Conservation (phyloP, 2,888 invertebrate genomes). For the Oscheius sp. region DNA sequence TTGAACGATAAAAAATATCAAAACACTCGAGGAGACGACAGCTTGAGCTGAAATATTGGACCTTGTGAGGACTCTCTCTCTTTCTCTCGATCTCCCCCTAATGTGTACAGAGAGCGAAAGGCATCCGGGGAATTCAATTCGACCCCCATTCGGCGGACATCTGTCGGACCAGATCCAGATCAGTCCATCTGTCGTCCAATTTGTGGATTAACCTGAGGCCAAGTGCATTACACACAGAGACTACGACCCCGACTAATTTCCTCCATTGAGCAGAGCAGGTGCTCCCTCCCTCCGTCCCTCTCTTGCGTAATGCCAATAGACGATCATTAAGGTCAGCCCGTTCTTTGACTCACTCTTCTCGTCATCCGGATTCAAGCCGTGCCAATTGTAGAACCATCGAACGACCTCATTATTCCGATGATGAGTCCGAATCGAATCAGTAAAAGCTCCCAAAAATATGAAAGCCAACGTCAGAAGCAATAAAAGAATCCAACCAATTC, state of each 20-base stretch:
- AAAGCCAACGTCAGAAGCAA: conserved; percentile 26
- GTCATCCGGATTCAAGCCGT: conserved; percentile 40
- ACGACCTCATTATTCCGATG: conserved; percentile 31
- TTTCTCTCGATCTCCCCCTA: no score
- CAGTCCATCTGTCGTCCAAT: conserved; percentile 9
- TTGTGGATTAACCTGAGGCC: conserved; percentile 20
- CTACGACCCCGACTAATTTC: no score
- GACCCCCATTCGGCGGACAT: neutral
- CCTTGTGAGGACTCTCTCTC: no score
- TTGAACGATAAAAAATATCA: conserved; percentile 27
- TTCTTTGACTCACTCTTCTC: conserved; percentile 34
- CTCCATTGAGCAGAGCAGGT: conserved; percentile 15
- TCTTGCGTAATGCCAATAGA: neutral
- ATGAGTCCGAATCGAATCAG: conserved; percentile 34
- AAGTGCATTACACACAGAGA: conserved; percentile 1
- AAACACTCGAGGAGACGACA: conserved; percentile 26
- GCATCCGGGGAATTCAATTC: neutral
- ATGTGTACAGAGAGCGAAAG: no score
- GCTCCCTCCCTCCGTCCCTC: neutral
- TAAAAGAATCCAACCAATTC: conserved; percentile 23
- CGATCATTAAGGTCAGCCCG: conserved; percentile 2
- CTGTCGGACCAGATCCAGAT: no score
- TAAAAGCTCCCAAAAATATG: conserved; percentile 33
- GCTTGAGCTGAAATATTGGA: conserved; percentile 37
- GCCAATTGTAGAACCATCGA: conserved; percentile 37